Evolutionary conservation across 2,888 invertebrate species (phyloP), one percentile per base, ranked within the genome.

Genomic region (Cyrtodaria siliqua): DNA sequence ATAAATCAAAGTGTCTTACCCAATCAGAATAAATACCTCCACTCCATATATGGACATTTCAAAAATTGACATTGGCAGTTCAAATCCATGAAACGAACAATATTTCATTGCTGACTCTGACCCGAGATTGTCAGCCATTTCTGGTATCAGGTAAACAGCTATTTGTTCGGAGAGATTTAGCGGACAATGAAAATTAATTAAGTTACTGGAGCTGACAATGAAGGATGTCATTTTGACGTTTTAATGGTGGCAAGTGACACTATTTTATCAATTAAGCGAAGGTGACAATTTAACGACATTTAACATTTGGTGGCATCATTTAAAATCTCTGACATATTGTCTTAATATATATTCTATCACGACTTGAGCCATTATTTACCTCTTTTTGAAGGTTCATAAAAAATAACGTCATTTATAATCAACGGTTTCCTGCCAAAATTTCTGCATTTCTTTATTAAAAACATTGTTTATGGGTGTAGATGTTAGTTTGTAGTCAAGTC

Each of bases 121-220:
- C 62, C 68, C 38, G 40, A 63, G 53, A 57, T 64, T 77, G 77
- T 77, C 77, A 77, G 40, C 47, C 38, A 16, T 33, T 52, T 68
- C 29, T 33, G 23, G 52, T 38, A 47, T 47, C 40, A 49, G 24
- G 78, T 78, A 73, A 73, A 73, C 69, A 73, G 73, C 56, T 59
- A 66, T 73, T 73, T 73, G 78, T 73, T 78, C 57, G 27, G 63
- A 33, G 69, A 49, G 61, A 42, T 24, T 62, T 73, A 70, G 59
- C 33, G 53, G 66, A 76, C 80, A 80, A 76, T 66, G 76, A 76
- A 73, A 80, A 76, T 80, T 80, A 80, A 80, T 80, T 76, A 76
- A 63, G 50, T 61, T 67, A 69, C 29, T 56, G 29, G 27, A 42
- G n/a, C 42, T 80, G 80, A 76, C 80, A 80, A 47, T 26, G 20